These are phyloP conservation scores for Rattus norvegicus DNA, from an alignment of 2,113 vertebrate genomes.

Conservation along the genomic window DNA sequence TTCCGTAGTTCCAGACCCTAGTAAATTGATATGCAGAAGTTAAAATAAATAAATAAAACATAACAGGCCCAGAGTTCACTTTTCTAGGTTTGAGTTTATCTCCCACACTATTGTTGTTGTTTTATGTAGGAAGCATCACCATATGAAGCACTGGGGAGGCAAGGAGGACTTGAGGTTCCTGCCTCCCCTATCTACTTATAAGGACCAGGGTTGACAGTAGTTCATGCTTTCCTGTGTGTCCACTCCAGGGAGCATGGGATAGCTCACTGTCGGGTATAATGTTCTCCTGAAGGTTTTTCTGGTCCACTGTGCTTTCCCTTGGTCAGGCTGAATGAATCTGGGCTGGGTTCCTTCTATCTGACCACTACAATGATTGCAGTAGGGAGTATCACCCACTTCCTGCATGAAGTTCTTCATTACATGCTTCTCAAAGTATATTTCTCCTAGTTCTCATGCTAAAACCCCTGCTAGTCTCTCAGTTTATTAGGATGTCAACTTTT, in stretches of 20 bases:
- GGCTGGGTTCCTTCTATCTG: background rate
- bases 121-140: background rate
- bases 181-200: background rate
- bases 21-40: background rate
- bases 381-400: background rate
- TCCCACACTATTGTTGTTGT: background rate
- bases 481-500: background rate
- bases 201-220: background rate
- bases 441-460: constrained; percentile 5
- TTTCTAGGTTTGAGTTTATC: background rate
- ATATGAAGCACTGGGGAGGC: background rate
- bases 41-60: background rate
- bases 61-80: background rate
- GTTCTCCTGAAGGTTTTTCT: background rate
- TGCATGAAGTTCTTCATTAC: background rate
- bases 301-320: background rate
- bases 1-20: background rate
- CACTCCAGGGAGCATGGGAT: background rate
- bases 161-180: background rate
- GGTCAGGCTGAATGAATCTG: too few species aligned
- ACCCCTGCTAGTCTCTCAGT: background rate
- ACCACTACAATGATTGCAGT: background rate
- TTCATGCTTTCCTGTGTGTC: background rate
- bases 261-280: background rate
- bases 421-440: background rate